Evolutionary conservation across 2,113 vertebrate species (phyloP), one percentile per base, ranked within the genome.

Genomic region (Haemorhous mexicanus): DNA sequence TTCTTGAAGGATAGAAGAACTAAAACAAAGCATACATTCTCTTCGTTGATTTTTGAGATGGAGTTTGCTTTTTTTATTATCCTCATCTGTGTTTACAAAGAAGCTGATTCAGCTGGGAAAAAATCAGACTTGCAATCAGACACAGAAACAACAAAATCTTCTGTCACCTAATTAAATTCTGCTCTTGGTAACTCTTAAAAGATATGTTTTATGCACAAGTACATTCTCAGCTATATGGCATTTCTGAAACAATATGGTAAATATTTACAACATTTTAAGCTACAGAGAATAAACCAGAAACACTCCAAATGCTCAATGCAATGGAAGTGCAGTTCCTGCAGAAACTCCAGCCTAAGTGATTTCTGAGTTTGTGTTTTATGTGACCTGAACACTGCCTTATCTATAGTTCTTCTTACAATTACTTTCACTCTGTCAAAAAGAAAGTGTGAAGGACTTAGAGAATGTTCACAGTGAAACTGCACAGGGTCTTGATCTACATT

Each of bases 81-180:
- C 79, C 32, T 91, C 73, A 78, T 61, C 49, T 90, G 41, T 91
- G 61, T 90, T 91, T 95, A 90, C 39, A 72, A 68, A 92, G 76
- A 80, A 81, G 50, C 32, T 33, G 16, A 84, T 79, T 80, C 79
- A 83, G 26, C 19, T 87, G 55, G 53, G 82, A 46, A 70, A 81
- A 58, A 67, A 52, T 61, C 27, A 88, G 66, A 39, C 61, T 86
- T 5, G 1, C 43, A 76, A 84, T 94, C 80, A 90, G 83, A 84
- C 23, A 78, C 4, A 75, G 75, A 94, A 95, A 79, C 3, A 85
- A 88, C 35, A 89, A 76, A 82, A 93, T 70, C 22, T 92, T 84
- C 74, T 53, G 63, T 35, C 37, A 70, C 28, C 56, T 84, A 76
- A 91, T 87, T 94, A 87, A 86, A 73, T 76, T 79, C n/a, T 62